These are phyloP conservation scores for Myiagra hebetior DNA, from an alignment of 2,113 vertebrate genomes.

Conservation along the genomic window DNA sequence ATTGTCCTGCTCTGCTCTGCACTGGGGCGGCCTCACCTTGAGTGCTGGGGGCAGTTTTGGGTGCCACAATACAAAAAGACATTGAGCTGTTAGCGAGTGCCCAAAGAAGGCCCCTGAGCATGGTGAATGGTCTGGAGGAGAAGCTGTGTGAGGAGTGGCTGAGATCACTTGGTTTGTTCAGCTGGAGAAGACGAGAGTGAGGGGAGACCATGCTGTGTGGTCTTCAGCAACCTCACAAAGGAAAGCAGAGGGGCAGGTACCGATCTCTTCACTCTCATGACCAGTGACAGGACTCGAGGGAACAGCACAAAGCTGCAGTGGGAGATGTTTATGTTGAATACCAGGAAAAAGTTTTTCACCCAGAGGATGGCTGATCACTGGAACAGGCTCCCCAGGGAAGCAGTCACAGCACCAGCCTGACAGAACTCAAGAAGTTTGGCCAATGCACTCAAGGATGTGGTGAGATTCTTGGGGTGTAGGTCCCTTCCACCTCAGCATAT, in stretches of 20 bases:
- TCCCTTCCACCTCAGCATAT: neutral
- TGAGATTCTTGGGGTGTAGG: neutral
- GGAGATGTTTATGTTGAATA: neutral
- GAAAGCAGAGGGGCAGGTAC: neutral
- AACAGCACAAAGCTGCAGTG: rapidly evolving
- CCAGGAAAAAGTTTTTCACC: neutral
- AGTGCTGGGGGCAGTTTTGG: neutral
- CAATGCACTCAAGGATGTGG: neutral
- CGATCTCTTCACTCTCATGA: neutral
- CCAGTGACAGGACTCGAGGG: neutral
- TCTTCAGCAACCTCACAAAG: neutral
- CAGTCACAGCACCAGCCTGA: neutral
- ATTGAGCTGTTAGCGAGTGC: neutral
- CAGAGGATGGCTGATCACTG: neutral
- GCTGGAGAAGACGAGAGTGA: neutral
- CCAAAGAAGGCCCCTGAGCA: rapidly evolving
- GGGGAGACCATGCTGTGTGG: neutral
- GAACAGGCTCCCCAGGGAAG: neutral
- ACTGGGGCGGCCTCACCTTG: rapidly evolving
- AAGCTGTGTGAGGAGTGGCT: rapidly evolving
- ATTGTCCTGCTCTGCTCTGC: neutral
- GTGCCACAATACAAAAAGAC: neutral
- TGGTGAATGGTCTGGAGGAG: neutral
- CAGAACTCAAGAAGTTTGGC: neutral
- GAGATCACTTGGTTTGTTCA: neutral